phyloP scores from a whole-genome alignment of 1,140 invertebrate species.

The Procambarus clarkii region DNA sequence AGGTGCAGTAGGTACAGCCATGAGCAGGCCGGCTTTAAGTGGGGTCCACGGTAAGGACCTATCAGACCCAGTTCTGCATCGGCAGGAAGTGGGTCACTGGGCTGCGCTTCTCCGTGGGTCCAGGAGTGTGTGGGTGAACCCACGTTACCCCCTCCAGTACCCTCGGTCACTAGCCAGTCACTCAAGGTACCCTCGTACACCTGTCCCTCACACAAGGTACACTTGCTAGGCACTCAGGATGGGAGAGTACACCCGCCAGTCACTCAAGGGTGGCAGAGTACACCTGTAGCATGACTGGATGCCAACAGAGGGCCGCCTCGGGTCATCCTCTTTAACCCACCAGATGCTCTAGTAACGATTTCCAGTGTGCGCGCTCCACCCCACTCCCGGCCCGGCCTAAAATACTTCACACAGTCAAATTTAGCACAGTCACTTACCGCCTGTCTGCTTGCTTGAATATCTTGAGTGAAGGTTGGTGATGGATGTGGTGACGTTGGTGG shows the following conservation, averaged over 20 bases:
- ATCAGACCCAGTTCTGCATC: background rate
- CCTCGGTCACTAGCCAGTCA: no score
- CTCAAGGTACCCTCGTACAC: no score
- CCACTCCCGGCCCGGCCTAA: background rate
- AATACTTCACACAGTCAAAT: background rate
- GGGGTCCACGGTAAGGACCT: background rate
- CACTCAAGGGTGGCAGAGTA: no score
- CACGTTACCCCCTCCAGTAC: no score
- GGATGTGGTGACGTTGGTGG: background rate
- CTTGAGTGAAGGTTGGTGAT: no score
- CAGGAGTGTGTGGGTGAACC: no score
- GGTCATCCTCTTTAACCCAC: background rate
- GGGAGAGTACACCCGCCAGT: no score
- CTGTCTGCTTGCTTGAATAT: background rate
- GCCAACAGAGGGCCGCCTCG: background rate
- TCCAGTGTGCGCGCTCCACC: background rate
- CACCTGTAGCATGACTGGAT: no score
- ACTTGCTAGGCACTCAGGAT: no score
- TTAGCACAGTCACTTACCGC: background rate
- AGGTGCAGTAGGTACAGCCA: background rate
- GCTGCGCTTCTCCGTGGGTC: background rate
- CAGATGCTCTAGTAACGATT: background rate
- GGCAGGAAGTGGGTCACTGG: background rate
- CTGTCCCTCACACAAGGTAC: no score
- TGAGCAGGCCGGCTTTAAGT: background rate